These are phyloP conservation scores for Formica selysi DNA, from an alignment of 1,140 invertebrate genomes.

Conservation along the genomic window DNA sequence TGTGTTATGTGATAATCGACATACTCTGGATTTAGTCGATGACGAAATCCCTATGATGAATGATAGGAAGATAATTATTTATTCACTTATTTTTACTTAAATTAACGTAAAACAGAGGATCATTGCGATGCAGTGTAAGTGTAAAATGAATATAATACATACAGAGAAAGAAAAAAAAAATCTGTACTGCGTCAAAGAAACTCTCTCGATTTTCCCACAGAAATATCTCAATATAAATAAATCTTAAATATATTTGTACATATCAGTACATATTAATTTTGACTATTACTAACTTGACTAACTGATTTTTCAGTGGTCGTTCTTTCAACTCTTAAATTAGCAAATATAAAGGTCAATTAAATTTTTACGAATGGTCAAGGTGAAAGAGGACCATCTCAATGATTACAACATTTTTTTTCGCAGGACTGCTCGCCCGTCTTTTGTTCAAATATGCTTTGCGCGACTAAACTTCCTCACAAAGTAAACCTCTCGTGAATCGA, in stretches of 20 bases:
- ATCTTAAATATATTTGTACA: not conserved
- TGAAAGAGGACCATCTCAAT: constrained; percentile 56
- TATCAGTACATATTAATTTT: constrained; percentile 18
- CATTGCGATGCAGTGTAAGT: not conserved
- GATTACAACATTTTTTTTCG: constrained; percentile 63
- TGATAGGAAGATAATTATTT: not conserved
- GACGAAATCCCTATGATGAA: too few relatives aligned
- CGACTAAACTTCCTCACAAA: constrained; percentile 50
- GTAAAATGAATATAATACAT: not conserved
- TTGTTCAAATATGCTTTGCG: constrained; percentile 55
- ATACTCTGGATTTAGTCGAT: not conserved
- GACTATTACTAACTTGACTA: not conserved
- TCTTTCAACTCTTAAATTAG: constrained; percentile 3
- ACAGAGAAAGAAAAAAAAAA: not conserved
- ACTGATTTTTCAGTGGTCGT: too few relatives aligned
- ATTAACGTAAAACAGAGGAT: not conserved
- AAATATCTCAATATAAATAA: too few relatives aligned
- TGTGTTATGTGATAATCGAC: not conserved
- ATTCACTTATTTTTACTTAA: not conserved
- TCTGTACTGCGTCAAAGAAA: not conserved
- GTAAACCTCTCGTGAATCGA: constrained; percentile 34
- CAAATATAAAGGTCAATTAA: not conserved
- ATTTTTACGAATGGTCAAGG: constrained; percentile 14
- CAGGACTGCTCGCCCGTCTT: not conserved
- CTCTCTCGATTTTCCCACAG: too few relatives aligned